A percentile compares a stretch with the other conserved stretches of the same genome.
Evolutionary conservation across 2,888 invertebrate species (phyloP).

Genomic region (Cheiracanthium punctorium): DNA sequence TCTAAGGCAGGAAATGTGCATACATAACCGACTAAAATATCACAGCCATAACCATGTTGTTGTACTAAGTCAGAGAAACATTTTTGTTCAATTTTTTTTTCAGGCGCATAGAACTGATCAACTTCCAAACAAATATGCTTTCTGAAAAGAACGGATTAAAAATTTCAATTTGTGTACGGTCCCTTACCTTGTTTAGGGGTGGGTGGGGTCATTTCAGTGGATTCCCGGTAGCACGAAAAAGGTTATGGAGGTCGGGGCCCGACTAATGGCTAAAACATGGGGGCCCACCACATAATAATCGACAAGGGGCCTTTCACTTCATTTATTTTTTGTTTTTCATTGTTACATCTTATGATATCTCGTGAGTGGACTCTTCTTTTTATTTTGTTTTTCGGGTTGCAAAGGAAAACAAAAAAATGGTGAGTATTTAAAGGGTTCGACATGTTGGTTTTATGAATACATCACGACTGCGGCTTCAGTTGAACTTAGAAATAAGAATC

Average conservation of each 20-base stretch:
- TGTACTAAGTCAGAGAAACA: no score
- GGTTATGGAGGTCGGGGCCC: constrained; percentile 64
- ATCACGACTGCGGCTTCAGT: constrained; percentile 51
- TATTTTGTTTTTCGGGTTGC: no score
- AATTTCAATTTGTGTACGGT: neutral
- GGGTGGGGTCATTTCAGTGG: constrained; percentile 62
- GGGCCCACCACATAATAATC: constrained; percentile 35
- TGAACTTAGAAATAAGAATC: constrained; percentile 64
- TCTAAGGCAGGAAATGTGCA: no score
- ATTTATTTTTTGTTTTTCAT: neutral
- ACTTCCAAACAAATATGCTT: no score
- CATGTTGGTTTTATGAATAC: constrained; percentile 60
- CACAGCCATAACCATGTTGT: no score
- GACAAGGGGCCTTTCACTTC: constrained; percentile 27
- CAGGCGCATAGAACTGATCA: no score
- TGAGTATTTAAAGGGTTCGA: neutral
- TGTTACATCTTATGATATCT: constrained; percentile 7
- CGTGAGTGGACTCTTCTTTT: neutral
- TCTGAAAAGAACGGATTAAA: no score
- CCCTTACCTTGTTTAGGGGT: constrained; percentile 32
- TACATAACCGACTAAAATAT: no score
- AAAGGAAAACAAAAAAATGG: no score
- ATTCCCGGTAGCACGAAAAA: constrained; percentile 62
- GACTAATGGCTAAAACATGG: constrained; percentile 69
- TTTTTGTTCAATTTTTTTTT: no score